These are phyloP conservation scores for Anabas testudineus DNA, from an alignment of 2,797 vertebrate species.

Conservation along the genomic window DNA sequence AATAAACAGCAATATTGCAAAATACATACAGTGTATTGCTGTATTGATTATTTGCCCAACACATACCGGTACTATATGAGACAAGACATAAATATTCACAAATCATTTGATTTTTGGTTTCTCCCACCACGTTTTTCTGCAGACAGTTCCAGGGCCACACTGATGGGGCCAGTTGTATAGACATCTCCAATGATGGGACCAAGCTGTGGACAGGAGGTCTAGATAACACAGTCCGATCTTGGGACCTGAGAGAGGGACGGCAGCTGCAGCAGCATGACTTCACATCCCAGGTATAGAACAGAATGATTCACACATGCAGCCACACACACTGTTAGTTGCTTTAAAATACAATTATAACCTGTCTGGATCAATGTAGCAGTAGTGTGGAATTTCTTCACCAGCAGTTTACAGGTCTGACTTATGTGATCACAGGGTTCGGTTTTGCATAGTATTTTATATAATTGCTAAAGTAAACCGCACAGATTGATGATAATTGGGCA, in stretches of 20 bases:
- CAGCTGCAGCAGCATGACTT: constrained; percentile 99
- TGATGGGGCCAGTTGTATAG: constrained; percentile 96
- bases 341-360: background rate
- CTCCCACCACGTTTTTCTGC: background rate
- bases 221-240: constrained; percentile 97
- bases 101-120: background rate
- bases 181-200: constrained; percentile 97
- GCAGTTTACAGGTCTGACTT: background rate
- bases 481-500: constrained; percentile 39
- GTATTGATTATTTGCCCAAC: background rate
- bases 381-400: background rate
- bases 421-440: background rate
- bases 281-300: constrained; percentile 93
- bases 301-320: background rate
- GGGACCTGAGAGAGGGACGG: constrained; percentile 96
- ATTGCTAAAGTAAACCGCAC: constrained; percentile 36
- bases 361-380: background rate
- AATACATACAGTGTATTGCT: no score
- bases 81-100: background rate
- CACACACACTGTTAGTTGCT: background rate
- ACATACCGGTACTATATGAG: background rate
- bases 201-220: constrained; percentile 98
- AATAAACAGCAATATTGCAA: no score
- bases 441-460: constrained; percentile 19
- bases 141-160: constrained; percentile 99